Percentiles rank a stretch among this genome's conserved stretches.
phyloP scores from a whole-genome alignment of 2,113 vertebrate genomes.

The Stictonetta naevosa region DNA sequence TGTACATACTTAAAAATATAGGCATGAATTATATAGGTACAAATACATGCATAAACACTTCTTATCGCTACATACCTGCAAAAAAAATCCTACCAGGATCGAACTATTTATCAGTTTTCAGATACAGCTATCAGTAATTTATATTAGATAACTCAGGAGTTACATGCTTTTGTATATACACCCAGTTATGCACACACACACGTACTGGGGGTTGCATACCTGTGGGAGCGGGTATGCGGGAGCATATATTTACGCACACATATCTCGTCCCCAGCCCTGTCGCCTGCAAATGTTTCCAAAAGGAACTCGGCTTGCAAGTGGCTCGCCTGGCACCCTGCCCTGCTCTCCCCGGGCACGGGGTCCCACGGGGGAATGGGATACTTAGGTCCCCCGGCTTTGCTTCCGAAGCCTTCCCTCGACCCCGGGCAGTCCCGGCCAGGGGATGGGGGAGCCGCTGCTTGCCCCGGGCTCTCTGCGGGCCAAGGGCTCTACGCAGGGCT shows the following conservation, averaged over 20 bases:
- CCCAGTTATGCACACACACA: neutral
- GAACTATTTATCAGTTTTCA: neutral
- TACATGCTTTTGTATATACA: neutral
- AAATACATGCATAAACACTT: neutral
- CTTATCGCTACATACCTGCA: neutral
- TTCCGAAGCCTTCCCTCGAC: neutral
- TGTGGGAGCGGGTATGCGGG: neutral
- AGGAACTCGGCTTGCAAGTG: constrained; percentile 7
- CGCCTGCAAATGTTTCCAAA: constrained; percentile 35
- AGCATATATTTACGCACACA: constrained; percentile 18
- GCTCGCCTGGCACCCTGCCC: neutral
- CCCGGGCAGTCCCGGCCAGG: neutral
- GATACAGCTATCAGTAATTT: neutral
- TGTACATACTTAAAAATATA: neutral
- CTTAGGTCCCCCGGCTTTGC: neutral
- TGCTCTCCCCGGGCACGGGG: neutral
- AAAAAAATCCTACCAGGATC: neutral
- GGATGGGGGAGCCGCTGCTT: neutral
- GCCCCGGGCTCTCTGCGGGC: neutral
- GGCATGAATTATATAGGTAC: neutral
- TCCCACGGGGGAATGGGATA: neutral
- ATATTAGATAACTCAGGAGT: neutral
- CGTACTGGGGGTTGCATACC: neutral
- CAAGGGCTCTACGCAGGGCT: neutral
- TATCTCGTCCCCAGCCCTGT: neutral